Evolutionary conservation across 2,113 vertebrate species (phyloP), one percentile per base, ranked within the genome.

Genomic region (Centropus unirufus): DNA sequence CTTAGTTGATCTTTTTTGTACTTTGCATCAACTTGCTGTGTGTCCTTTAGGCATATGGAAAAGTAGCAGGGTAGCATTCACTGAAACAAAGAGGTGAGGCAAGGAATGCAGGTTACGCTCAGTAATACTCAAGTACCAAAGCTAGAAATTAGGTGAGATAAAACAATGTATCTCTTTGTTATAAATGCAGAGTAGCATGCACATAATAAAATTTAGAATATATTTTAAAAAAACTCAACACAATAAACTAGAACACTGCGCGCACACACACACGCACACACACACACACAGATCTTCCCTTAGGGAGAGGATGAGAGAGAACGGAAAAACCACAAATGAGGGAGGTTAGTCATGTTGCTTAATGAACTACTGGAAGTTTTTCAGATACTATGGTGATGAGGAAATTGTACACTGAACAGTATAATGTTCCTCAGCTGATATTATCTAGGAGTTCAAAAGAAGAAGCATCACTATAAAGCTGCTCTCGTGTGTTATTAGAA

Each of bases 361-460:
- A 96, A 97, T 93, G 89, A 96, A 91, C 91, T 92, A 20, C 87
- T 97, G 96, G 91, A 96, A 96, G 78, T 49, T 91, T 91, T 96
- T 95, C 93, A 95, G 96, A 89, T 95, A 82, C 30, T 91, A 22
- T 89, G 89, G 58, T 82, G 93, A 82, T 95, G 95, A 95, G 62
- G 94, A 87, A 92, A 95, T 79, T 87, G 91, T 92, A 86, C 91
- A 84, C 26, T 76, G 84, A 92, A 66, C 63, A 91, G 81, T 76
- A 54, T 87, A 92, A 87, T 92, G 32, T 96, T 97, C 88, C 89
- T 92, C 90, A 80, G 86, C 87, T 92, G 96, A 95, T 96, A 57
- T 78, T 89, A 89, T 95, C 95, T 91, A 22, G 23, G 54, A 95
- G 93, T 95, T 97, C 93, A 95, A 96, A 97, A 82, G 94, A 49